Conservation (phyloP, 2,113 vertebrate species). For the Apaloderma vittatum region DNA sequence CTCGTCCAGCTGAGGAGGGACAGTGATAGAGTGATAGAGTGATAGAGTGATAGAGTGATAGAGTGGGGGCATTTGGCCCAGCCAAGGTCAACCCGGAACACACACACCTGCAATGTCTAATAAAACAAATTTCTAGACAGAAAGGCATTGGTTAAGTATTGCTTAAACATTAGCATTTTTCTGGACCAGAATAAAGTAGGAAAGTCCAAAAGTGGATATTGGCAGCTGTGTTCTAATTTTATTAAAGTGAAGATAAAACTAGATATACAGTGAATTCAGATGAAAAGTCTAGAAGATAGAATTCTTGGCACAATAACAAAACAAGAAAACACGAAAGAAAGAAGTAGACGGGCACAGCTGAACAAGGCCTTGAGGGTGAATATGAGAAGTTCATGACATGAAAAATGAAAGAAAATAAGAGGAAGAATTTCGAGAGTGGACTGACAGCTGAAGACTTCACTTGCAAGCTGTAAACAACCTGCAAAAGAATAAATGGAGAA, state of each 20-base stretch:
- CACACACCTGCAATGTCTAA: background rate
- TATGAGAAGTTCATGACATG: background rate
- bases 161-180: background rate
- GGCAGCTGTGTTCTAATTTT: background rate
- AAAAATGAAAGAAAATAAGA: background rate
- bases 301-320: background rate
- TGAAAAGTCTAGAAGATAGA: background rate
- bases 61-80: background rate
- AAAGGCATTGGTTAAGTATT: background rate
- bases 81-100: background rate
- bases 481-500: background rate
- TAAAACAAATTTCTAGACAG: background rate
- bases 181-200: background rate
- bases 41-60: background rate
- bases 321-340: background rate
- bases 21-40: background rate
- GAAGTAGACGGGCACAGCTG: background rate
- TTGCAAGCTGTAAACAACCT: background rate
- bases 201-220: background rate
- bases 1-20: background rate
- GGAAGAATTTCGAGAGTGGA: background rate
- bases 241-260: background rate
- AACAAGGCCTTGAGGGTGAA: background rate
- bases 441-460: background rate
- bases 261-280: background rate